These are phyloP conservation scores for Paedocypris micromegethes DNA, from an alignment of 2,797 vertebrate genomes.

Conservation along the genomic window DNA sequence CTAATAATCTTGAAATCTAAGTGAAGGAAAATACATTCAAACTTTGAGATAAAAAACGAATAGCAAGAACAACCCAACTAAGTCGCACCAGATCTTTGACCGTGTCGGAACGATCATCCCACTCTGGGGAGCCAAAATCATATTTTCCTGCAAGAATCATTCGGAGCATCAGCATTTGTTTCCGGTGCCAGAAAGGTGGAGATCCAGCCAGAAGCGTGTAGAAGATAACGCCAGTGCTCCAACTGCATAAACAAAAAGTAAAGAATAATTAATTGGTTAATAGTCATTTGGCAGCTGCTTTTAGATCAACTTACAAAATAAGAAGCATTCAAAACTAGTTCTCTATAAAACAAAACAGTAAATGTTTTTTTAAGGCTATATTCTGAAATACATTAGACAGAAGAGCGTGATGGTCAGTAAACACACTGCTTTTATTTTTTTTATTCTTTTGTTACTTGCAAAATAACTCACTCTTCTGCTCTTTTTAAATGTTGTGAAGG, in stretches of 20 bases:
- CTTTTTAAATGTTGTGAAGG: too few relatives aligned
- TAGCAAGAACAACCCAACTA: neutral
- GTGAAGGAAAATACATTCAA: conserved; percentile 1
- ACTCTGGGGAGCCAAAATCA: conserved; percentile 83
- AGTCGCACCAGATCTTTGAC: conserved; percentile 92
- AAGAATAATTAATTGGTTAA: neutral
- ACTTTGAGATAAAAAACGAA: neutral
- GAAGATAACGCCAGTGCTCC: conserved; percentile 95
- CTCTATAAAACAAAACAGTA: too few relatives aligned
- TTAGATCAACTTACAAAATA: too few relatives aligned
- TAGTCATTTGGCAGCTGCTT: too few relatives aligned
- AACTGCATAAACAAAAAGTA: conserved; percentile 63
- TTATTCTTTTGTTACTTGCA: too few relatives aligned
- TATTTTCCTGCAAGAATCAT: conserved; percentile 89
- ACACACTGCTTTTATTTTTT: too few relatives aligned
- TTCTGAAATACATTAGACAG: too few relatives aligned
- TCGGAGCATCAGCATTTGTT: conserved; percentile 95
- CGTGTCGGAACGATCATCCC: conserved; percentile 92
- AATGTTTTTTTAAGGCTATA: too few relatives aligned
- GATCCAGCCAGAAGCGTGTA: conserved; percentile 92
- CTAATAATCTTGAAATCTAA: conserved; percentile 86
- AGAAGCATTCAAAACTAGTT: too few relatives aligned
- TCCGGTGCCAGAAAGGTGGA: conserved; percentile 96
- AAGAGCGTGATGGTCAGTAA: too few relatives aligned
- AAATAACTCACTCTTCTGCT: too few relatives aligned